phyloP scores from a whole-genome alignment of 2,797 vertebrate species.

The Spondyliosoma cantharus region DNA sequence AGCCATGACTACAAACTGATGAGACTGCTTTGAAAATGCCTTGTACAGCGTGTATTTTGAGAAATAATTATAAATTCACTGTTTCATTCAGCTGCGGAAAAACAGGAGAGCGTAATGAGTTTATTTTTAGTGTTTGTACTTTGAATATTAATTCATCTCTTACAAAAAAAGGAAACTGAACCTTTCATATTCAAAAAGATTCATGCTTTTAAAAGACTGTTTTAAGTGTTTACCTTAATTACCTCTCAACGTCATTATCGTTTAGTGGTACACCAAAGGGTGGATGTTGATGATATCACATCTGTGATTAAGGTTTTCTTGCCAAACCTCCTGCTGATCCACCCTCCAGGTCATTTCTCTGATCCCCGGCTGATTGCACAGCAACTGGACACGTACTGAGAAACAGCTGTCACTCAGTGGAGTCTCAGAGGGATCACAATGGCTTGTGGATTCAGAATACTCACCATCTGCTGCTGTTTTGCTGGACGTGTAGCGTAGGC shows the following conservation, averaged over 20 bases:
- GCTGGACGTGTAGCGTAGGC: slow-evolving; percentile 56
- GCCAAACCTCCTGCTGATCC: slow-evolving; percentile 28
- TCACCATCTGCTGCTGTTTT: slow-evolving; percentile 77
- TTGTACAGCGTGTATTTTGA: not conserved
- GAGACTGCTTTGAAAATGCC: slow-evolving; percentile 18
- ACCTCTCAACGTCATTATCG: not conserved
- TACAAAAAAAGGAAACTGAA: not conserved
- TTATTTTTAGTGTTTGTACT: slow-evolving; percentile 22
- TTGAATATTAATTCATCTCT: slow-evolving; percentile 4
- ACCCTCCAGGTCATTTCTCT: slow-evolving; percentile 36
- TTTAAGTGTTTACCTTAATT: no score
- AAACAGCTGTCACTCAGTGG: slow-evolving; percentile 76
- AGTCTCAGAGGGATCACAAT: slow-evolving; percentile 69
- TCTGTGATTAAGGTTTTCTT: slow-evolving; percentile 57
- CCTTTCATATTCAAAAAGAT: not conserved
- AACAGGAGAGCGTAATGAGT: slow-evolving; percentile 8
- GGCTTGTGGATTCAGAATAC: slow-evolving; percentile 64
- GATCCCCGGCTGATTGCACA: slow-evolving; percentile 52
- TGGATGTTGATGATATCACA: slow-evolving; percentile 48
- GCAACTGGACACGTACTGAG: slow-evolving; percentile 60
- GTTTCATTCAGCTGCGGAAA: slow-evolving; percentile 16
- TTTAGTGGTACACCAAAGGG: slow-evolving; percentile 36
- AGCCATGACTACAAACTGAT: slow-evolving; percentile 23
- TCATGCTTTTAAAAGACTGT: not conserved
- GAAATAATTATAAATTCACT: slow-evolving; percentile 12